Conservation (phyloP, 2,888 invertebrate genomes). For the Synanthedon myopaeformis region DNA sequence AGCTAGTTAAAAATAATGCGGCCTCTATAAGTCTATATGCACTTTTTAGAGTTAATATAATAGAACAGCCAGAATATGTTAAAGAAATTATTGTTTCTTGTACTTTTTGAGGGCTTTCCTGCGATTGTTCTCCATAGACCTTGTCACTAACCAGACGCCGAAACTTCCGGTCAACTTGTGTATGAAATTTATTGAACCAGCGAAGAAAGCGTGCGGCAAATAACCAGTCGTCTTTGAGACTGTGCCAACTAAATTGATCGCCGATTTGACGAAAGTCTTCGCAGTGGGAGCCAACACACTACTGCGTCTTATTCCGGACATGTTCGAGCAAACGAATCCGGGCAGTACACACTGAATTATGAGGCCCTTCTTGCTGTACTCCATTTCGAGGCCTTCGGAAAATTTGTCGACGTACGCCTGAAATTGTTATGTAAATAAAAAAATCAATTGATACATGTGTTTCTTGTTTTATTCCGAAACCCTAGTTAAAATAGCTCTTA, state of each 20-base stretch:
- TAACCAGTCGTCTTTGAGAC: slow-evolving; percentile 80
- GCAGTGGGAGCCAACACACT: slow-evolving; percentile 83
- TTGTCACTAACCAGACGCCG: slow-evolving; percentile 72
- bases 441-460: no score
- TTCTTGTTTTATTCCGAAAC: no score
- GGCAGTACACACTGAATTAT: slow-evolving; percentile 86
- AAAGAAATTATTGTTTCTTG: slow-evolving; percentile 43
- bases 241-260: slow-evolving; percentile 79
- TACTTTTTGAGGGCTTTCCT: slow-evolving; percentile 69
- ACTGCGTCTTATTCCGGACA: slow-evolving; percentile 83
- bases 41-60: neutral
- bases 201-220: slow-evolving; percentile 75
- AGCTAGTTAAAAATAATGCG: no score
- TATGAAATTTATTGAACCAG: slow-evolving; percentile 56
- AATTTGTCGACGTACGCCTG: slow-evolving; percentile 87
- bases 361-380: slow-evolving; percentile 79
- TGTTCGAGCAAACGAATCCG: slow-evolving; percentile 92
- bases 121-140: slow-evolving; percentile 75
- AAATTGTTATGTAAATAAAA: slow-evolving; percentile 6
- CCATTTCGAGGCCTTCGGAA: slow-evolving; percentile 79
- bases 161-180: slow-evolving; percentile 63
- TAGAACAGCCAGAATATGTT: neutral
- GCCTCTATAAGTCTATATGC: no score
- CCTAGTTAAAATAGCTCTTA: no score
- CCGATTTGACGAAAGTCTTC: slow-evolving; percentile 76